Evolutionary conservation across 92 coral and sea anemone species (phyloP), one percentile per base, ranked within the genome.

Genomic region (Parazoanthus atlanticus): DNA sequence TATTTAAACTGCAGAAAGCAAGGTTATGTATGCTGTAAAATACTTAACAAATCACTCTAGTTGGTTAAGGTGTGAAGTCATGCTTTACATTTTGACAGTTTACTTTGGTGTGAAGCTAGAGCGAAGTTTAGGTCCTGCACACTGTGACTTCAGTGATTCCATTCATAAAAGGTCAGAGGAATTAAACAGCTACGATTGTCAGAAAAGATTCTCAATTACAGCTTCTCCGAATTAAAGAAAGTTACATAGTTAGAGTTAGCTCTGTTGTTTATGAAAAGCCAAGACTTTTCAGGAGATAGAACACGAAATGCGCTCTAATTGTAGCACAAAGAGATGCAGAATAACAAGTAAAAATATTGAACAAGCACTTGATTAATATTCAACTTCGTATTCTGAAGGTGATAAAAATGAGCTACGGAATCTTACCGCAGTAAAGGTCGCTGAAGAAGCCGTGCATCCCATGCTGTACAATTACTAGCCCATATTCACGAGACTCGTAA

Each of bases 361-460:
- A 23, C 26, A 5, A 61, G 26, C 26, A 61, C 28, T 61, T 19
- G 33, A 56, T 17, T 6, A 3, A 30, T n/a, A n/a, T 30, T 13
- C 61, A 47, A 29, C 5, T 49, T 29, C 25, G 3, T 4, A 54
- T 28, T 65, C 15, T 49, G 15, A 29, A 49, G 29, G 47, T 26
- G 43, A 32, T 25, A 31, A 54, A 80, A 56, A 2, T 78, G 2
- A 49, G 36, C 36, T 49, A 49, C 38, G 71, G 33, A 79, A 31
- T 26, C 84, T 80, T 80, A 80, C 84, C 84, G 38, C 7, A 32
- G 70, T 5, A 1, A 80, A 80, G 31, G 84, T 28, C 84, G 28
- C 43, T 17, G 84, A 31, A 0, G 84, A 80, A 15, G 33, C 84
- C 3, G 84, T 32, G 12, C 84, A 80, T 28, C 84, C 84, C 84